These are phyloP conservation scores for Castor canadensis DNA, from an alignment of 2,113 vertebrate genomes.

Conservation along the genomic window DNA sequence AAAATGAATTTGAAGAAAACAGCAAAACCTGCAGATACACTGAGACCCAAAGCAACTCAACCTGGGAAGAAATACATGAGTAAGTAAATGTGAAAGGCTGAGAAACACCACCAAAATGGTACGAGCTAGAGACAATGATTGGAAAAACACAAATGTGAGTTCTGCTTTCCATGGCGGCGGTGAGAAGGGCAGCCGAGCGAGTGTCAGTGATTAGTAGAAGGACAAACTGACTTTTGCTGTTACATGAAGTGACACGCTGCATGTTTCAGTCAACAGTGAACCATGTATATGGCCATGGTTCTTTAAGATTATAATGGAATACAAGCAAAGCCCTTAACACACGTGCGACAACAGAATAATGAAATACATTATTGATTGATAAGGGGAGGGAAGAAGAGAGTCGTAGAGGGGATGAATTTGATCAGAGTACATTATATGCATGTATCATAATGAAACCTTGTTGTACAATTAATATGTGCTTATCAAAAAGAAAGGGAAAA, in stretches of 20 bases:
- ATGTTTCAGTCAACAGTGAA: neutral
- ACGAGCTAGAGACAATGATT: neutral
- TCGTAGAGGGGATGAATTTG: no score
- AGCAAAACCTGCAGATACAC: neutral
- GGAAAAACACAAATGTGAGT: neutral
- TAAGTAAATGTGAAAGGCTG: neutral
- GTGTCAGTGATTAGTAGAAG: neutral
- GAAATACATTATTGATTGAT: no score
- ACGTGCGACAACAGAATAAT: no score
- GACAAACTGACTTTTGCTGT: neutral
- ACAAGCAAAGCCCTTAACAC: no score
- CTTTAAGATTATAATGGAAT: neutral
- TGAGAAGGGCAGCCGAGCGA: neutral
- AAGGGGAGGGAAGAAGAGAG: no score
- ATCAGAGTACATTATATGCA: no score
- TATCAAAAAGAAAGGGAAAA: no score
- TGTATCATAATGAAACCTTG: no score
- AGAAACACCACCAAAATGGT: neutral
- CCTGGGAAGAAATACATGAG: neutral
- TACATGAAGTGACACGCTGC: neutral
- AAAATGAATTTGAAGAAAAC: conserved; percentile 27
- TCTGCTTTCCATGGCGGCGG: neutral
- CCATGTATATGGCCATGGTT: no score
- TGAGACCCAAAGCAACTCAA: neutral
- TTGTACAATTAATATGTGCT: no score